These are phyloP conservation scores for Phania funesta DNA, from an alignment of 2,888 invertebrate species.

Conservation along the genomic window DNA sequence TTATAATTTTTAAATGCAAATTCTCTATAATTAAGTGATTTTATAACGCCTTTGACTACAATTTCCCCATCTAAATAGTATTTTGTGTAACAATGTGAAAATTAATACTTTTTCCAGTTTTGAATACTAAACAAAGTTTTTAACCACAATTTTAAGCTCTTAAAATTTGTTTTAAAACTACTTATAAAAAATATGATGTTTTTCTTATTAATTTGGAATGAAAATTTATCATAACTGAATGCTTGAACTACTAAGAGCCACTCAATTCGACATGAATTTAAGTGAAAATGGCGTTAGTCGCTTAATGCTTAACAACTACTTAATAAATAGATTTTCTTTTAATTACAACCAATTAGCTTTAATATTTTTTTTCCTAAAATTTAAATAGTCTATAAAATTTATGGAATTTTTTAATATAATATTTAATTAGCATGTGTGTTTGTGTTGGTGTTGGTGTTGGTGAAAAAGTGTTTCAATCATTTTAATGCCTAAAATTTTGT, in stretches of 20 bases:
- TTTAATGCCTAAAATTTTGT: slow-evolving; percentile 55
- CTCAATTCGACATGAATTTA: background rate
- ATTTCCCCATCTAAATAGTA: background rate
- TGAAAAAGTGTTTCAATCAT: slow-evolving; percentile 11
- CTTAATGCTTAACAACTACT: slow-evolving; percentile 37
- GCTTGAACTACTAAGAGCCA: slow-evolving; percentile 33
- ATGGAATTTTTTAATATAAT: slow-evolving; percentile 30
- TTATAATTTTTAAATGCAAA: slow-evolving; percentile 41
- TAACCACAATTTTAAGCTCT: slow-evolving; percentile 55
- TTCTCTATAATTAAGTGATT: slow-evolving; percentile 29
- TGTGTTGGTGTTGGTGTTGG: background rate
- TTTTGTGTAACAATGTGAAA: background rate
- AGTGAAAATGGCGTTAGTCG: background rate
- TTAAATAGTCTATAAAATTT: slow-evolving; percentile 49
- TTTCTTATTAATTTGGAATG: slow-evolving; percentile 55
- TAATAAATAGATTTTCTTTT: slow-evolving; percentile 26
- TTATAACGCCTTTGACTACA: background rate
- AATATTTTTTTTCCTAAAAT: slow-evolving; percentile 22
- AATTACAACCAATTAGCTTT: slow-evolving; percentile 67
- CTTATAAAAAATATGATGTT: slow-evolving; percentile 64
- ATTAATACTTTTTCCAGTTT: background rate
- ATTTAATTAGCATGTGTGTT: background rate
- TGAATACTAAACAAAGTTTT: background rate
- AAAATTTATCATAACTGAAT: slow-evolving; percentile 56
- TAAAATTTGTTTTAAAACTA: slow-evolving; percentile 61